Conservation (phyloP, 2,888 invertebrate species). For the Drosophila rellima region DNA sequence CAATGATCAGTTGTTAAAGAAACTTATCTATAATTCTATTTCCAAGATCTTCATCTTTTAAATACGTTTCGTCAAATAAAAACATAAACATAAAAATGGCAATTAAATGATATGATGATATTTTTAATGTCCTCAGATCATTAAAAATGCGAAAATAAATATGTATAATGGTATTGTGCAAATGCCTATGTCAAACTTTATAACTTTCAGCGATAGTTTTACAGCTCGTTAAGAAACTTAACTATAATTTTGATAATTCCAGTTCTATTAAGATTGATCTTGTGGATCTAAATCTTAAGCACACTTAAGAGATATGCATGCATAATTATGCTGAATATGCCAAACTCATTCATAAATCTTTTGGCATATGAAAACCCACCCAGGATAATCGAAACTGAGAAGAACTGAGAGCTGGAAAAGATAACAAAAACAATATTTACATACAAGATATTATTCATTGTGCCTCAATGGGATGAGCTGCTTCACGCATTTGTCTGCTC, state of each 20-base stretch:
- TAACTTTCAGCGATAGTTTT: slow-evolving; percentile 2
- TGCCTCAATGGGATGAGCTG: slow-evolving; percentile 51
- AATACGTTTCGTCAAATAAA: background rate
- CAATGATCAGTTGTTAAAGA: background rate
- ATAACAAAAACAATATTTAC: slow-evolving; percentile 46
- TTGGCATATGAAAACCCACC: slow-evolving; percentile 33
- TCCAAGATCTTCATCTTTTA: background rate
- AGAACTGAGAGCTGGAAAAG: background rate
- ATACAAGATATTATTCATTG: slow-evolving; percentile 70
- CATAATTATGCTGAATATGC: slow-evolving; percentile 71
- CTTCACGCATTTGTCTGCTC: slow-evolving; percentile 64
- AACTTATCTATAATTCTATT: background rate
- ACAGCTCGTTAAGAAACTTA: background rate
- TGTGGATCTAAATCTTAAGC: slow-evolving; percentile 35
- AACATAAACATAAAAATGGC: background rate
- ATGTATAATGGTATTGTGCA: background rate
- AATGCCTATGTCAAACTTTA: too few species aligned
- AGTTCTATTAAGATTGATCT: slow-evolving; percentile 51
- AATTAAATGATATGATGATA: background rate
- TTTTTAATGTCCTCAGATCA: background rate
- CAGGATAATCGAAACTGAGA: slow-evolving; percentile 25
- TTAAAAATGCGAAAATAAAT: background rate
- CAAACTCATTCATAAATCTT: slow-evolving; percentile 73
- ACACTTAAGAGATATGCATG: slow-evolving; percentile 9
- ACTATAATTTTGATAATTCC: slow-evolving; percentile 5